Evolutionary conservation across 2,888 invertebrate species (phyloP), one percentile per base, ranked within the genome.

Genomic region (Oscheius sp.): DNA sequence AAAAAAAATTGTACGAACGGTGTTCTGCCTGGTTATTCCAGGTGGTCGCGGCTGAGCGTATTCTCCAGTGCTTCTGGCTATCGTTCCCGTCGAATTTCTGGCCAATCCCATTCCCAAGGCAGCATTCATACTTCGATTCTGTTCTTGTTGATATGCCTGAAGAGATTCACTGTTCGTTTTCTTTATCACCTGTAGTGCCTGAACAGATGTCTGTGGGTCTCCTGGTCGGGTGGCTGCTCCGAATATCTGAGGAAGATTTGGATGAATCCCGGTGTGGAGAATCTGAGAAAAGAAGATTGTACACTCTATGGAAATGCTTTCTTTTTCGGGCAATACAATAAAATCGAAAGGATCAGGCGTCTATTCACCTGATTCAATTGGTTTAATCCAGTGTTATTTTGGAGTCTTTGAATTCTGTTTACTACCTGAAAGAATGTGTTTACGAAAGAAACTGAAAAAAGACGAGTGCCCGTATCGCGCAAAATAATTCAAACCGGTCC

Each of bases 11-110:
- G 8, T 30, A 5, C n/a, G n/a, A n/a, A n/a, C n/a, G n/a, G n/a
- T n/a, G n/a, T n/a, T n/a, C n/a, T n/a, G n/a, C n/a, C n/a, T n/a
- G n/a, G n/a, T n/a, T n/a, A n/a, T n/a, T n/a, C 59, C 26, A 9
- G 17, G 59, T n/a, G 54, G 59, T 22, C 64, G 12, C 26, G 64
- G 64, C 41, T 64, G 64, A 14, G 64, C 64, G 28, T 64, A 51
- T 28, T 50, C 64, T 32, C 44, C 44, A 3, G 26, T 51, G 33
- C 32, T 57, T 24, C 57, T 17, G 4, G 54, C 9, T 20, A 22
- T 14, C 2, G n/a, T 20, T 41, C 41, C 41, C 20, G 36, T 14
- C 8, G n/a, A 14, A 12, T 41, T 41, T 4, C 41, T 14, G 14
- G 41, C 20, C n/a, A n/a, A n/a, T n/a, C n/a, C n/a, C n/a, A n/a